Conservation (phyloP, 1,140 invertebrate species). For the Cylas formicarius region DNA sequence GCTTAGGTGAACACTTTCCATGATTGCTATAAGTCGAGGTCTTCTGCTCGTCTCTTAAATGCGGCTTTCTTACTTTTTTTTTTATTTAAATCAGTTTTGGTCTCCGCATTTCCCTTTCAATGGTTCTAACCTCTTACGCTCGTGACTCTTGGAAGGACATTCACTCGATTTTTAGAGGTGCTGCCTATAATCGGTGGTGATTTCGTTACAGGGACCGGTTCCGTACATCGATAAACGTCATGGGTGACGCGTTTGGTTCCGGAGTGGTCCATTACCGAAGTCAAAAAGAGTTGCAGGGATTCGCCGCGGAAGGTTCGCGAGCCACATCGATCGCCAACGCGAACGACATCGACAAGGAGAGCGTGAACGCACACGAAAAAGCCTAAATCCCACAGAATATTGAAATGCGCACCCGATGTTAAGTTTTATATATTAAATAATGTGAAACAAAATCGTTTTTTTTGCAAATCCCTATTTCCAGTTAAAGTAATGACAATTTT, state of each 20-base stretch:
- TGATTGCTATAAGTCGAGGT: too few species aligned
- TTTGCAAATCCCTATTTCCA: too few species aligned
- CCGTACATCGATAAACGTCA: constrained; percentile 80
- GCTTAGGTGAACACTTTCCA: too few species aligned
- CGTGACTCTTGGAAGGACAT: neutral
- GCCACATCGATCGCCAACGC: constrained; percentile 3
- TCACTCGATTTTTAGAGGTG: neutral
- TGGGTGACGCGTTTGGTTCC: constrained; percentile 80
- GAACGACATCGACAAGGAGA: constrained; percentile 2
- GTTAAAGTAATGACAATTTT: too few species aligned
- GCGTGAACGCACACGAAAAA: neutral
- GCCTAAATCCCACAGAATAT: too few species aligned
- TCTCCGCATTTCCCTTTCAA: too few species aligned
- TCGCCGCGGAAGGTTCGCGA: constrained; percentile 1
- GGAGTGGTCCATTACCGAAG: constrained; percentile 78
- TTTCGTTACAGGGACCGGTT: constrained; percentile 68
- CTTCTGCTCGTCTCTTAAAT: too few species aligned
- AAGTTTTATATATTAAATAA: too few species aligned
- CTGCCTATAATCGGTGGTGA: neutral
- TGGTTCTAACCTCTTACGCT: neutral
- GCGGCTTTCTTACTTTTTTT: too few species aligned
- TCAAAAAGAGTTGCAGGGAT: constrained; percentile 54
- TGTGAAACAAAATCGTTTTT: too few species aligned
- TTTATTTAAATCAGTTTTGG: too few species aligned
- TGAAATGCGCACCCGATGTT: too few species aligned